A percentile compares a stretch with the other conserved stretches of the same genome.
Evolutionary conservation across 2,888 invertebrate species (phyloP).

Genomic region (Eucera pruinosa): DNA sequence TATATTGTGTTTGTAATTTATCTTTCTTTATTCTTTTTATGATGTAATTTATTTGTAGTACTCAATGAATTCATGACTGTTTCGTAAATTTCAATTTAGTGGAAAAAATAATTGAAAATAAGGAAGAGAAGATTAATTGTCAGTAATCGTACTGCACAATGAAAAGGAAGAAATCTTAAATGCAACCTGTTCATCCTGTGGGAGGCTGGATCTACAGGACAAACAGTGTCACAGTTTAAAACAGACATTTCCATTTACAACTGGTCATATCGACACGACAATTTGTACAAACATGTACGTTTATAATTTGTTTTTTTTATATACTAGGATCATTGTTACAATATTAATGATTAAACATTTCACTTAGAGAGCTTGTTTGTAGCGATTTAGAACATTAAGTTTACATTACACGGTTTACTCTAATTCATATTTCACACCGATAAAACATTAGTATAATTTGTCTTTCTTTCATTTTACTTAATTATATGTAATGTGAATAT

Average conservation of each 20-base stretch:
- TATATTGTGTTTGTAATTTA: background rate
- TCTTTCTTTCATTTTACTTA: conserved; percentile 38
- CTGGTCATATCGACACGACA: conserved; percentile 23
- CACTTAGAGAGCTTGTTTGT: conserved; percentile 1
- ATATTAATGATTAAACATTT: conserved; percentile 47
- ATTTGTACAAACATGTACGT: conserved; percentile 29
- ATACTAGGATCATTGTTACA: conserved; percentile 42
- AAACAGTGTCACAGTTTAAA: conserved; percentile 32
- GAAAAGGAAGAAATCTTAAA: conserved; percentile 21
- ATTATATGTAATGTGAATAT: conserved; percentile 45
- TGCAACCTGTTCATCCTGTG: conserved; percentile 57
- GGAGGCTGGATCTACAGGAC: conserved; percentile 74
- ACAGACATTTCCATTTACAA: conserved; percentile 24
- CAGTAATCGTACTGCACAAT: conserved; percentile 51
- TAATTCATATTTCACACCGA: conserved; percentile 39
- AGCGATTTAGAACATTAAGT: conserved; percentile 49
- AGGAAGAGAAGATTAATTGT: conserved; percentile 28
- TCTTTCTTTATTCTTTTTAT: background rate
- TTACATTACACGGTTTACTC: conserved; percentile 46
- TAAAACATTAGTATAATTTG: conserved; percentile 37
- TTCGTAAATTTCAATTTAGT: conserved; percentile 12
- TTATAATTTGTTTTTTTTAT: conserved; percentile 27
- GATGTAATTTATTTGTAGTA: conserved; percentile 23
- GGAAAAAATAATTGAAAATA: background rate
- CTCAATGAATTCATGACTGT: conserved; percentile 17